Conservation (phyloP, 2,113 vertebrate species). For the Stomatorhinus ivindoensis region DNA sequence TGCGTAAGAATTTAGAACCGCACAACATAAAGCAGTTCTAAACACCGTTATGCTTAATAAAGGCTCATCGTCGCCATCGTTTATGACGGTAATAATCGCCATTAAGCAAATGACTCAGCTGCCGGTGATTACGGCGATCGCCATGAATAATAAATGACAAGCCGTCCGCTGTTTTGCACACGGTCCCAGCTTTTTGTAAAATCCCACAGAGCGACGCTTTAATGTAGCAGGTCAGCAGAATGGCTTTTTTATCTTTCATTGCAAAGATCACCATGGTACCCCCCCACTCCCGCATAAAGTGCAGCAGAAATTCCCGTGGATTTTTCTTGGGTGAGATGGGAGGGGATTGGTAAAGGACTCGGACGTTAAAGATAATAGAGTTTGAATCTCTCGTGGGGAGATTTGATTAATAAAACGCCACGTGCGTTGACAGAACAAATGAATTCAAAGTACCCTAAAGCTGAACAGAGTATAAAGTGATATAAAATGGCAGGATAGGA, state of each 20-base stretch:
- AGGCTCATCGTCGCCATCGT: neutral
- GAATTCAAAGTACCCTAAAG: neutral
- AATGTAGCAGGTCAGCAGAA: neutral
- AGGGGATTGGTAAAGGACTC: neutral
- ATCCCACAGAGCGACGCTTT: neutral
- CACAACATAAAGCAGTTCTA: neutral
- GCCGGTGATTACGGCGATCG: neutral
- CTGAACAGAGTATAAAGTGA: neutral
- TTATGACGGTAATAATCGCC: neutral
- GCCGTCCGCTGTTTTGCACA: neutral
- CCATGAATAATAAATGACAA: constrained; percentile 8
- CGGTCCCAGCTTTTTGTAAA: neutral
- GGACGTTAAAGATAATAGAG: neutral
- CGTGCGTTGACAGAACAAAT: neutral
- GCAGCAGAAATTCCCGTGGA: neutral
- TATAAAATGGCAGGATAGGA: neutral
- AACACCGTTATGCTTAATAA: neutral
- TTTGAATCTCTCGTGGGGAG: neutral
- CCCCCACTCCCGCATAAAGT: neutral
- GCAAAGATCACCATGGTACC: constrained; percentile 12
- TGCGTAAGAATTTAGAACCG: neutral
- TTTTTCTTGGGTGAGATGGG: neutral
- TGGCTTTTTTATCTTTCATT: constrained; percentile 12
- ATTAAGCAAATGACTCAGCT: neutral
- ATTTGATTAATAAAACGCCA: neutral